A percentile compares a stretch with the other conserved stretches of the same genome.
phyloP scores from a whole-genome alignment of 2,888 invertebrate species.

The Troilus luridus region DNA sequence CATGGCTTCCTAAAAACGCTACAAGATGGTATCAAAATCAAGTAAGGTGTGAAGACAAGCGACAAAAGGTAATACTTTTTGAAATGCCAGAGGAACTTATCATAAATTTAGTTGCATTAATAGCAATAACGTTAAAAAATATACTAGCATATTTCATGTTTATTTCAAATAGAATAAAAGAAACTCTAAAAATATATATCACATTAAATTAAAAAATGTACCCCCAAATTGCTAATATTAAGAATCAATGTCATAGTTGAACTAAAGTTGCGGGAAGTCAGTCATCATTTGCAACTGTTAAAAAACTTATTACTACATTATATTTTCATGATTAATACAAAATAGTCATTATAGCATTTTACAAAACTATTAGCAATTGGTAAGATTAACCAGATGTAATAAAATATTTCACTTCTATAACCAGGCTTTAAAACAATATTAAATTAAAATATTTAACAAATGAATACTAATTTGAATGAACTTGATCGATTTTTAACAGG shows the following conservation, averaged over 20 bases:
- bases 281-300: too few species aligned
- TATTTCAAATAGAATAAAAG: neutral
- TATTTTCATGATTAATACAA: too few species aligned
- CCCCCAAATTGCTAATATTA: neutral
- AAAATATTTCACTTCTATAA: neutral
- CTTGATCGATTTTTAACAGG: conserved; percentile 68
- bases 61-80: conserved; percentile 67
- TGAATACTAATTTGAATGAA: neutral
- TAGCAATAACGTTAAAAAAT: neutral
- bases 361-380: too few species aligned
- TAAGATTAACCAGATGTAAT: too few species aligned
- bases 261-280: neutral
- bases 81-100: neutral
- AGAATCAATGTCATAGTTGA: neutral
- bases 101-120: neutral
- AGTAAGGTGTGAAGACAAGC: conserved; percentile 69
- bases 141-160: neutral
- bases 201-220: too few species aligned
- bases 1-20: conserved; percentile 70
- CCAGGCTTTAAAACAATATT: neutral
- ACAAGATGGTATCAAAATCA: conserved; percentile 69
- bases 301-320: too few species aligned
- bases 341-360: too few species aligned
- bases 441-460: neutral
- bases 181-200: neutral